Evolutionary conservation across 2,797 vertebrate genomes (phyloP), one percentile per base, ranked within the genome.

Genomic region (Petrocephalus schoutedeni): DNA sequence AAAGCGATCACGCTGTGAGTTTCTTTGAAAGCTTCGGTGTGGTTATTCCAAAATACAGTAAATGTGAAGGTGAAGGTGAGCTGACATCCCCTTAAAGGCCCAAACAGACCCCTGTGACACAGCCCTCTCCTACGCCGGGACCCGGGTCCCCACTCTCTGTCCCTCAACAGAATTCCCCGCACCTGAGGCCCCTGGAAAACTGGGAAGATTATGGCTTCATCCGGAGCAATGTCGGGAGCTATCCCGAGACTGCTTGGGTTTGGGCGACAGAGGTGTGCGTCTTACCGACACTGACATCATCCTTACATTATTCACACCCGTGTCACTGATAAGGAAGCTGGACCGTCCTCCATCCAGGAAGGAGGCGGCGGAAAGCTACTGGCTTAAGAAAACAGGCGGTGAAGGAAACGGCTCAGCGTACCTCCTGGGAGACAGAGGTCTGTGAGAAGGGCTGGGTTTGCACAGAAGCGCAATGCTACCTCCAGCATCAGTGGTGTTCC

Each of bases 401-500:
- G 71, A 77, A 77, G 19, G n/a, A 77, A 77, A 45, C 36, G 7
- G 36, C 36, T 41, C 16, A 1, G 71, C 6, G 19, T n/a, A 45
- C 45, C 71, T 61, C 41, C 57, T 61, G 85, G 3, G 41, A 86
- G 41, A 86, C 6, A 19, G 28, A 61, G 58, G 36, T 88, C 53
- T 77, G 51, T 59, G 77, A 56, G 51, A 86, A 86, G 67, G 77
- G 59, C 58, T 64, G 51, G 56, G n/a, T 86, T 71, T 71, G 16
- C 28, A 86, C 53, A 74, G 32, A 86, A 85, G 57, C 21, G 10
- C 61, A 21, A 80, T 84, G 90, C 28, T 88, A 87, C 85, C 87
- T 89, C 89, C 80, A 58, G 84, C 90, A 91, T 94, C 94, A 93
- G 93, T 93, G 92, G 92, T 94, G 94, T 95, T 94, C 94, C 91